Evolutionary conservation across 2,888 invertebrate species (phyloP).

Genomic region (Hirtodrosophila cameraria): DNA sequence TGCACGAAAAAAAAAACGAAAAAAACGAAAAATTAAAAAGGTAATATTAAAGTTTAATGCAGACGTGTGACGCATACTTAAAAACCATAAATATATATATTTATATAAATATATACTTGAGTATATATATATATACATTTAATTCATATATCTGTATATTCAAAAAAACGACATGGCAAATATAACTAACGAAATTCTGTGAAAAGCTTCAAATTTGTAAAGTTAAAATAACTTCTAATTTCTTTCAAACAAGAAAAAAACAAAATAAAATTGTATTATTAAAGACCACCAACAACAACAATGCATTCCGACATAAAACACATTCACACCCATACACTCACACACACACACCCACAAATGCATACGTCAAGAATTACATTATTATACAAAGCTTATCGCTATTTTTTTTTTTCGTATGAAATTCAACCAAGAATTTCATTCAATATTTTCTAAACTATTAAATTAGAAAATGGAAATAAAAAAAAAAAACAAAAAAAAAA

Average conservation of each 20-base stretch:
- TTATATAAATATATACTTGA: conserved; percentile 46
- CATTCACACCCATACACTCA: conserved; percentile 22
- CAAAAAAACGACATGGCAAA: conserved; percentile 27
- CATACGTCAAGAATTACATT: conserved; percentile 9
- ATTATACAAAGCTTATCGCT: conserved; percentile 61
- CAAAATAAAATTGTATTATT: conserved; percentile 32
- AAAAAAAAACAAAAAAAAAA: conserved; percentile 20
- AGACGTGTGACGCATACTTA: conserved; percentile 19
- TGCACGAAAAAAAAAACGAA: conserved; percentile 23
- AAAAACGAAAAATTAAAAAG: conserved; percentile 25
- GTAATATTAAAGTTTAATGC: conserved; percentile 63
- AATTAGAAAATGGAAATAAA: conserved; percentile 38
- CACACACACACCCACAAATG: conserved; percentile 26
- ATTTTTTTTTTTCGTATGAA: conserved; percentile 68
- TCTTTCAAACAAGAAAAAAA: conserved; percentile 13
- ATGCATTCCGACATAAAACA: too few relatives aligned
- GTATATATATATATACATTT: conserved; percentile 34
- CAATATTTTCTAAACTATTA: conserved; percentile 49
- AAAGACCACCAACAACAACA: conserved; percentile 53
- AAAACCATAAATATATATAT: conserved; percentile 27
- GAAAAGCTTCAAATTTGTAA: conserved; percentile 42
- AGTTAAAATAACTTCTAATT: conserved; percentile 27
- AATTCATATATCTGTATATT: conserved; percentile 20
- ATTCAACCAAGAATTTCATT: conserved; percentile 68
- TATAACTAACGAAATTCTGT: conserved; percentile 47